These are phyloP conservation scores for Apostichopus leukothele DNA, from an alignment of 53 echinoderm and acorn worm genomes.

Conservation along the genomic window DNA sequence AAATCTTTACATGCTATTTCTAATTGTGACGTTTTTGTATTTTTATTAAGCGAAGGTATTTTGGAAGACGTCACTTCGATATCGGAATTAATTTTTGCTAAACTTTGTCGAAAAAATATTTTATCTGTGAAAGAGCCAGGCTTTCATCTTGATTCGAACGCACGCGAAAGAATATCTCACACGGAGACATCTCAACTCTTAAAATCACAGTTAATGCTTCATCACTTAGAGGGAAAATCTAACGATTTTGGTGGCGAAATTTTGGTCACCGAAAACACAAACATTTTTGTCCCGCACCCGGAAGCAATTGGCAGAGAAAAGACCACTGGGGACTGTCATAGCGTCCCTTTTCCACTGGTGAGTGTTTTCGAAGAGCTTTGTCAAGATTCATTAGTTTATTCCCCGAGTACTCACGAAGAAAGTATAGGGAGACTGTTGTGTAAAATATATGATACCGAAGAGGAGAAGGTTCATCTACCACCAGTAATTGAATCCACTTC, in stretches of 20 bases:
- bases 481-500: slow-evolving; percentile 29
- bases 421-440: slow-evolving; percentile 12
- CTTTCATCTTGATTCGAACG: slow-evolving; percentile 4
- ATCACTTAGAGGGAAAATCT: background rate
- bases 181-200: background rate
- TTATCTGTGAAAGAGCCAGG: slow-evolving; percentile 38
- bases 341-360: background rate
- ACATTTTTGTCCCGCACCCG: background rate
- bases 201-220: background rate
- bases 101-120: background rate
- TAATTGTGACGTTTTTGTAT: slow-evolving; percentile 23
- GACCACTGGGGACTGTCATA: too few relatives aligned
- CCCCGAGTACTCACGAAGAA: slow-evolving; percentile 30
- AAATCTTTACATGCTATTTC: background rate
- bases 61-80: slow-evolving; percentile 15
- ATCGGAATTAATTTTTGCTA: slow-evolving; percentile 25
- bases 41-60: slow-evolving; percentile 13
- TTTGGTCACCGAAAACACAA: background rate
- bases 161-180: background rate
- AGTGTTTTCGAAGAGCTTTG: background rate
- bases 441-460: slow-evolving; percentile 25
- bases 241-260: background rate
- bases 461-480: slow-evolving; percentile 16
- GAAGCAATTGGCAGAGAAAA: too few relatives aligned
- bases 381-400: slow-evolving; percentile 18